Evolutionary conservation across 2,113 vertebrate genomes (phyloP).

Genomic region (Triplophysa rosa): DNA sequence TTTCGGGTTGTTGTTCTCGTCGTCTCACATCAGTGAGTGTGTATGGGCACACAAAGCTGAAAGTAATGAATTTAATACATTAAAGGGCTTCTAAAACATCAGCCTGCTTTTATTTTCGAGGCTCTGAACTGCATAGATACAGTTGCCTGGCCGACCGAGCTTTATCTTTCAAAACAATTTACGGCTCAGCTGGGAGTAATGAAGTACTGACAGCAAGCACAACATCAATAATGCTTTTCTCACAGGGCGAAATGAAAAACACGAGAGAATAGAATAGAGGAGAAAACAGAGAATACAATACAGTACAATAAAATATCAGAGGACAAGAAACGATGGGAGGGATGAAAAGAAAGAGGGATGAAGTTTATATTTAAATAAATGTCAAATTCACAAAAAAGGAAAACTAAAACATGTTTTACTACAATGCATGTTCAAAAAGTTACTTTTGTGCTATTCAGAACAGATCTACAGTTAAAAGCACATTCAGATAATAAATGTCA

Average conservation of each 20-base stretch:
- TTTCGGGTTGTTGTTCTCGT: background rate
- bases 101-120: slow-evolving; percentile 30
- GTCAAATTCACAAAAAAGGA: background rate
- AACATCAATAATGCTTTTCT: slow-evolving; percentile 32
- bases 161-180: slow-evolving; percentile 39
- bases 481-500: background rate
- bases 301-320: background rate
- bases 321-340: background rate
- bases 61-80: slow-evolving; percentile 36
- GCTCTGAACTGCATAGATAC: slow-evolving; percentile 22
- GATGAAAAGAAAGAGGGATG: background rate
- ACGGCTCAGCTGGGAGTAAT: slow-evolving; percentile 28
- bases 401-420: background rate
- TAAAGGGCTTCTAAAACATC: slow-evolving; percentile 22
- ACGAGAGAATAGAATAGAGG: slow-evolving; percentile 1
- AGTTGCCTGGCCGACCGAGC: slow-evolving; percentile 33
- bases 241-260: slow-evolving; percentile 8
- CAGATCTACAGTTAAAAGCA: background rate
- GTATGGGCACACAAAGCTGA: slow-evolving; percentile 1
- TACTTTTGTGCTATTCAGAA: background rate
- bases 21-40: background rate
- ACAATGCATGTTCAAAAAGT: no score
- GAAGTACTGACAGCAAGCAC: slow-evolving; percentile 35
- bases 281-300: background rate
- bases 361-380: background rate